Base-by-base conservation (phyloP, 2,797 vertebrate species). In the Merluccius polli region DNA sequence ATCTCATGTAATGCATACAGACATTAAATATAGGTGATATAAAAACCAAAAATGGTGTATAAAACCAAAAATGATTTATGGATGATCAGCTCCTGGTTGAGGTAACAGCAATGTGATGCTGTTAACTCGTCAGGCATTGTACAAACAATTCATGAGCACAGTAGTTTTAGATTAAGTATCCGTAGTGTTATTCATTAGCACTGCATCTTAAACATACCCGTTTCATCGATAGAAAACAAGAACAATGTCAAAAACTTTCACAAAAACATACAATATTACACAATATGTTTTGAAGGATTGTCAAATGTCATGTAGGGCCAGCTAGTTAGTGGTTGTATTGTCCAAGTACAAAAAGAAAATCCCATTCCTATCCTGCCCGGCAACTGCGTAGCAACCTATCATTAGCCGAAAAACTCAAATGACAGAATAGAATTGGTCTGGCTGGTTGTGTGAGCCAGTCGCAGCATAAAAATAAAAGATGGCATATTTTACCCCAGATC, bases 401-500 rank as follows among this genome's bases (percentile, higher is more conserved):
- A 85, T 83, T 76, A 87, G 65, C 67, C 79, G 71, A 85, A 84
- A 85, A 82, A 59, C n/a, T 83, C 30, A 73, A 63, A 82, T 70
- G 75, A 84, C 80, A 86, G 81, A 86, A 81, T 79, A 59, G 69
- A 44, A 79, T 77, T 30, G 52, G 76, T 78, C 69, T 81, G 77
- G 24, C 36, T 76, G 71, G 63, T 59, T 30, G 83, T 79, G 79
- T 80, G 79, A 81, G 82, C 35, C 52, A 59, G n/a, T 59, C 21
- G 52, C 71, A 59, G 75, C 75, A 82, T 79, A 87, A 85, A 88
- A 84, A 69, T n/a, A 79, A 72, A 79, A 70, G 85, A 74, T 59
- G 52, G 52, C 21, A 86, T 87, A 86, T 85, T 89, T 88, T 83
- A 87, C 82, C 85, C 78, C 21, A 72, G 84, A 82, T 90, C 83